These are phyloP conservation scores for Zaprionus ornatus DNA, from an alignment of 1,140 invertebrate genomes.

Conservation along the genomic window DNA sequence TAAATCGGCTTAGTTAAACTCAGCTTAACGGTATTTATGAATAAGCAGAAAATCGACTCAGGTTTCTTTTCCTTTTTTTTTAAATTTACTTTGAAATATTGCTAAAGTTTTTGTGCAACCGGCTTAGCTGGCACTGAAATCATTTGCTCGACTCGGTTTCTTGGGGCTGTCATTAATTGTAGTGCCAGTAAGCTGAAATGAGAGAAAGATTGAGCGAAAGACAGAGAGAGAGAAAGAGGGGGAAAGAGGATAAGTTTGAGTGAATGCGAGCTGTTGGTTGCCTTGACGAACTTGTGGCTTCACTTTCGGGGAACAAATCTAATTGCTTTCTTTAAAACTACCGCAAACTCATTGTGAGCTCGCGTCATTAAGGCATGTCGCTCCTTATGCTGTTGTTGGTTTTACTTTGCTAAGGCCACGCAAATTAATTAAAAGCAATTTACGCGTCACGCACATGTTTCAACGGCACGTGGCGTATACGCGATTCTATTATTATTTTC, in stretches of 20 bases:
- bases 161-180: background rate
- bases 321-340: constrained; percentile 64
- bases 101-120: background rate
- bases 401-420: constrained; percentile 61
- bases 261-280: background rate
- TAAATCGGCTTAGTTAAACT: constrained; percentile 11
- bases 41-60: background rate
- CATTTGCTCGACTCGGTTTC: background rate
- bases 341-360: constrained; percentile 23
- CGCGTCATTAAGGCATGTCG: background rate
- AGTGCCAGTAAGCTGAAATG: background rate
- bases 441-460: constrained; percentile 60
- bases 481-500: constrained; percentile 46
- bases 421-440: constrained; percentile 79
- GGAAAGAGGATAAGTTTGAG: background rate
- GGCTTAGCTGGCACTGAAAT: background rate
- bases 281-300: constrained; percentile 10
- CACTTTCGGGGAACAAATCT: constrained; percentile 45
- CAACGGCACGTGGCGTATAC: constrained; percentile 56
- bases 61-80: background rate
- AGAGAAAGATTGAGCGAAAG: background rate
- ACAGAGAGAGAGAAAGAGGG: background rate
- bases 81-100: background rate
- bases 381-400: constrained; percentile 2
- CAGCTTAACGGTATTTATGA: background rate